Base-by-base conservation (phyloP, 2,888 invertebrate species). In the Oxystoma pomonae region DNA sequence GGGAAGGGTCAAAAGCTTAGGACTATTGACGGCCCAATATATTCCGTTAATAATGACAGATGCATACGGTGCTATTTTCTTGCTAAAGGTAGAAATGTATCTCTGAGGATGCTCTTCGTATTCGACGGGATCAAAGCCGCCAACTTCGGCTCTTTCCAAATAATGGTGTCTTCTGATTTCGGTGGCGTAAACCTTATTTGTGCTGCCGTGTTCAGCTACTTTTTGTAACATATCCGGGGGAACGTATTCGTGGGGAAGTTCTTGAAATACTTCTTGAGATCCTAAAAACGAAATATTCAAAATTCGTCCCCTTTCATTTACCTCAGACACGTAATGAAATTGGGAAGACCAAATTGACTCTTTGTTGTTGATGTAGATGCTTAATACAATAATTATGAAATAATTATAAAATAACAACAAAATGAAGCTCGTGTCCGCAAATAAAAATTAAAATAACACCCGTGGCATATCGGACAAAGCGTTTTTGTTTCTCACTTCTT, bases 11-110 rank as follows among this genome's bases (percentile, higher is more conserved):
- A 99, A 84, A 22, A 99, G 81, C 76, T 98, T 95, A 0, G 99
- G 99, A 68, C 97, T 94, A 73, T 94, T 94, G 0, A 96, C 94
- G 0, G 97, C 98, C 97, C 98, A 99, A 81, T 98, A 99, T 73
- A 99, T 99, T 21, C 99, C 96, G 78, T 99, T 99, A 55, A 99
- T 86, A 65, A 99, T 90, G 1, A 97, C 95, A 0, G 97, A 96
- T 0, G 98, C 96, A 78, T 96, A 98, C 0, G 99, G 98, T 0
- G 98, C 99, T 70, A 99, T 95, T 86, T 92, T 95, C 76, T 94
- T 93, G 70, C 94, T 95, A 78, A 99, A 99, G 0, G 92, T 95
- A 1, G 98, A 98, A 61, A 94, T 92, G 77, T 98, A 99, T 73
- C 90, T 84, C 75, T 97, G 95, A 0, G 99, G 99, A 76, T 91